A percentile compares a stretch with the other conserved stretches of the same genome.
Evolutionary conservation across 2,888 invertebrate genomes (phyloP).

Genomic region (Acleris laterana): DNA sequence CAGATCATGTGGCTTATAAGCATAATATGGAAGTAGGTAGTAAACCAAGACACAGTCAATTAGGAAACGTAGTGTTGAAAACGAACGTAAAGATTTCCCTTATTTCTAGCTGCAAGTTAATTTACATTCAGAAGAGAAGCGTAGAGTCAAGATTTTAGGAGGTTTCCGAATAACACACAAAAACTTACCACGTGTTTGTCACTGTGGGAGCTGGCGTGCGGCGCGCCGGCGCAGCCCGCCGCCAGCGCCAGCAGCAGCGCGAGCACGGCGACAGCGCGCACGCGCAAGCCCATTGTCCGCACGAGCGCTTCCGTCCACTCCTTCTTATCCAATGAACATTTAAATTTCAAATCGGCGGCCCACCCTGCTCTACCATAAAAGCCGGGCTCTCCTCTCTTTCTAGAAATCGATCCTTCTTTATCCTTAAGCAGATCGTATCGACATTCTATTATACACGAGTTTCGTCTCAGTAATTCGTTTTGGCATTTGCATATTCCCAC

Average conservation of each 20-base stretch:
- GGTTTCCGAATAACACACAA: background rate
- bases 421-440: conserved; percentile 65
- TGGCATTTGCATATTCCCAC: conserved; percentile 57
- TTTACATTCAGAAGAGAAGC: no score
- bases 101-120: no score
- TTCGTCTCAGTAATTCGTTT: conserved; percentile 60
- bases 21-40: no score
- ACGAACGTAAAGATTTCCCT: no score
- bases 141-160: background rate
- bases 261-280: conserved; percentile 60
- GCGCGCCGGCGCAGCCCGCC: conserved; percentile 66
- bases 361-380: conserved; percentile 66
- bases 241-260: conserved; percentile 66
- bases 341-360: conserved; percentile 74
- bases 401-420: conserved; percentile 69
- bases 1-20: no score
- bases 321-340: conserved; percentile 65
- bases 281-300: conserved; percentile 70
- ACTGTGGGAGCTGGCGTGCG: conserved; percentile 57
- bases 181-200: conserved; percentile 70
- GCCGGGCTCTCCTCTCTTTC: conserved; percentile 65
- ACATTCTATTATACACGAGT: conserved; percentile 51
- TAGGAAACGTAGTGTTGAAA: no score
- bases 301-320: conserved; percentile 61
- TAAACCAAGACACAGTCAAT: no score